phyloP scores from a whole-genome alignment of 1,140 invertebrate genomes.

The Brachystomella parvula region DNA sequence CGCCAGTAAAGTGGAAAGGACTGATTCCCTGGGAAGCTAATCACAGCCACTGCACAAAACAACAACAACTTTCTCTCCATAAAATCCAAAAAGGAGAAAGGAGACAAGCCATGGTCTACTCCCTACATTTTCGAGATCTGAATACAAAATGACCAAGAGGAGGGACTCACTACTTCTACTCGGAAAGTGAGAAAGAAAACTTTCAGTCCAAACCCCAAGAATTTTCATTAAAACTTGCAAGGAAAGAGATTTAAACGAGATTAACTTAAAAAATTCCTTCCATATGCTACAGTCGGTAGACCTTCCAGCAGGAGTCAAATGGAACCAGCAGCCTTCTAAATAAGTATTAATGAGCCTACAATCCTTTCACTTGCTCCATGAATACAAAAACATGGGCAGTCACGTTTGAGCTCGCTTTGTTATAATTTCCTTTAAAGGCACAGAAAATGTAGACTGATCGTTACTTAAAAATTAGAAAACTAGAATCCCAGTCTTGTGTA shows the following conservation, averaged over 20 bases:
- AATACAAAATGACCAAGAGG: background rate
- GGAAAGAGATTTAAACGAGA: conserved; percentile 16
- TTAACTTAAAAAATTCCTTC: background rate
- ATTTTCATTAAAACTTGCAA: conserved; percentile 1
- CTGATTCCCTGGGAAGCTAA: conserved; percentile 40
- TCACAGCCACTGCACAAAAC: conserved; percentile 15
- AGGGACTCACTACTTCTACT: background rate
- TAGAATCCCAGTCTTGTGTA: too few relatives aligned
- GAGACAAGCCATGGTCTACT: too few relatives aligned
- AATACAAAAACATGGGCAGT: too few relatives aligned
- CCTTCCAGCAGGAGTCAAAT: background rate
- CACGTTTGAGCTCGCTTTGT: too few relatives aligned
- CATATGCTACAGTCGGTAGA: background rate
- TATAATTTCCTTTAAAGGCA: too few relatives aligned
- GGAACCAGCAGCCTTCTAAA: too few relatives aligned
- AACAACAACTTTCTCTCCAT: background rate
- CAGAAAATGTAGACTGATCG: too few relatives aligned
- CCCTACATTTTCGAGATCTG: conserved; percentile 6
- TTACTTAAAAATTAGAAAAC: too few relatives aligned
- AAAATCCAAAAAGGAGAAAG: background rate
- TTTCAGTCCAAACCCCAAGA: background rate
- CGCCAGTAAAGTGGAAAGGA: conserved; percentile 43
- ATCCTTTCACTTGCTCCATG: too few relatives aligned
- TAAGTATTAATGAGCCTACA: too few relatives aligned
- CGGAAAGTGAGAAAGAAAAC: background rate